phyloP scores from a whole-genome alignment of 2,113 vertebrate genomes.

The Cairina moschata region DNA sequence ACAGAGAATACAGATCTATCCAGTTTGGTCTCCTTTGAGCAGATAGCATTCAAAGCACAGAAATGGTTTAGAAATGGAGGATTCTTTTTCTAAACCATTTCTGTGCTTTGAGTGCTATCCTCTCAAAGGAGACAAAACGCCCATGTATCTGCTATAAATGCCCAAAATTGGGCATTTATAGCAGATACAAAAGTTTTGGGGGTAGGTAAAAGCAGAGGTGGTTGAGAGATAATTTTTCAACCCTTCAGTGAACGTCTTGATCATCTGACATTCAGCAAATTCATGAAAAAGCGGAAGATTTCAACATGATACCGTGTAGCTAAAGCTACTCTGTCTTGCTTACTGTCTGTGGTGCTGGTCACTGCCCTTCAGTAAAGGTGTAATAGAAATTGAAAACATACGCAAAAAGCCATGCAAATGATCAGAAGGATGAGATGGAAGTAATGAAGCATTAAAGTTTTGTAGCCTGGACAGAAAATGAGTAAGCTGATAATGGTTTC shows the following conservation, averaged over 20 bases:
- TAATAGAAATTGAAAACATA: fast-evolving
- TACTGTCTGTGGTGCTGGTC: neutral
- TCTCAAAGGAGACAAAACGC: no score
- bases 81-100: neutral
- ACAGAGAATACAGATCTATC: neutral
- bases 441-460: neutral
- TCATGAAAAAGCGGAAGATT: neutral
- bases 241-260: neutral
- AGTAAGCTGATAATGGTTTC: neutral
- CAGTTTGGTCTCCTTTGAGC: neutral
- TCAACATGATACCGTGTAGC: neutral
- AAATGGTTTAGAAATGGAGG: neutral
- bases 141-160: no score
- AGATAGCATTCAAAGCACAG: neutral
- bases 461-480: neutral
- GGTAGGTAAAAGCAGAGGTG: neutral
- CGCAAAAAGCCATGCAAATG: neutral
- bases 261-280: neutral
- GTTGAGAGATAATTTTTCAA: neutral
- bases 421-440: neutral
- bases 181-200: neutral
- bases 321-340: neutral
- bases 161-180: neutral
- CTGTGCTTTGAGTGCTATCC: no score
- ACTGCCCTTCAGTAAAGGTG: neutral